Base-by-base conservation (phyloP, 2,113 vertebrate genomes). In the Corydoras maculifer region DNA sequence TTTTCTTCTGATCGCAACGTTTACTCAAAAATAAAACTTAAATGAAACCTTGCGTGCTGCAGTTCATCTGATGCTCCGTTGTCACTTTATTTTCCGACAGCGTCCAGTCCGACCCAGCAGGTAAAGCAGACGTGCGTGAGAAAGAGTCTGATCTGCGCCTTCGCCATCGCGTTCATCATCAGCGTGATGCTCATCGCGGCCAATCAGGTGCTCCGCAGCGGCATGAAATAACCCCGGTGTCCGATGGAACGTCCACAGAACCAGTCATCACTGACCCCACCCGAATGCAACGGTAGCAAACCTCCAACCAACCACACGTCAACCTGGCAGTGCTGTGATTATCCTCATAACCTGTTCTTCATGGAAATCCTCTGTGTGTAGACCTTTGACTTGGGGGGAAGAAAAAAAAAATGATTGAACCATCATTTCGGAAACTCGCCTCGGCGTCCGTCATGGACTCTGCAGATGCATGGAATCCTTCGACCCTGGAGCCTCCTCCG, bases 151-250 rank as follows among this genome's bases (percentile, higher is more conserved):
- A 98, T 98, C 84, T 97, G 96, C 88, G 96, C 95, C 83, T 98
- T 98, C 0, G 96, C 95, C 79, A 96, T 98, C 1, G 96, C 96
- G 80, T 98, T 98, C 88, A 96, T 98, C 91, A 98, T 97, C 87
- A 98, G 96, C 13, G 96, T 98, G 80, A 97, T 98, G 94, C 92
- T 97, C 70, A 98, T 98, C 25, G 96, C 96, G 0, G 96, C 96
- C 88, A 98, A 98, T 87, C 96, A 98, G 88, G 94, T 98, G 82
- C 91, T 98, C 89, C 90, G 95, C 71, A 97, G 95, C 0, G 96
- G 95, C 82, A 98, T 98, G 96, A 96, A 98, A 76, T 98, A 93
- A 84, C 48, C 66, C 0, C 29, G 48, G 53, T 10, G 2, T 49
- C 59, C 62, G 51, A 55, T 76, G 82, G 18, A 74, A 76, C 80